Percentiles rank a stretch among this genome's conserved stretches.
Conservation (phyloP, 2,113 vertebrate species). For the Microtus oregoni region DNA sequence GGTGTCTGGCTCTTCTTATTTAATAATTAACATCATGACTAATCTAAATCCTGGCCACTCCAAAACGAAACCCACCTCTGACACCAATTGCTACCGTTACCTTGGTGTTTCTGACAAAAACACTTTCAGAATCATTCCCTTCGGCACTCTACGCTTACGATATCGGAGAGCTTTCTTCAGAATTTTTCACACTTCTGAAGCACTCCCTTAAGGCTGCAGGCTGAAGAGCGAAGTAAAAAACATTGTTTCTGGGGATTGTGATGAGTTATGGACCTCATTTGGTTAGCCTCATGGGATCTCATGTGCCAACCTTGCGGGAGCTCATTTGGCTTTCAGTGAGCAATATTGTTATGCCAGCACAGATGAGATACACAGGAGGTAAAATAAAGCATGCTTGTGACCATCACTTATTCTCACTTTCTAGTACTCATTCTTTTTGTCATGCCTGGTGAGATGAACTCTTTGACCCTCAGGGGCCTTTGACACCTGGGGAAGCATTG, state of each 20-base stretch:
- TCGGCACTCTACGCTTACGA: not conserved
- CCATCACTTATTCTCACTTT: not conserved
- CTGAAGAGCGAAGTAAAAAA: not conserved
- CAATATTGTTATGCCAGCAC: not conserved
- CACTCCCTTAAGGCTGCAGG: conserved; percentile 23
- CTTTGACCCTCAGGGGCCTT: not conserved
- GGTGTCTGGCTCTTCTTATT: conserved; percentile 29
- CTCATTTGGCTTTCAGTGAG: conserved; percentile 49
- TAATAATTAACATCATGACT: conserved; percentile 12
- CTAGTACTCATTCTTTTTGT: not conserved
- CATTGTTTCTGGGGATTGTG: not conserved
- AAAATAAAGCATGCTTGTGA: not conserved
- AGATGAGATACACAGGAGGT: not conserved
- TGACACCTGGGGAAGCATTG: not conserved
- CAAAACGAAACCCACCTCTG: conserved; percentile 10
- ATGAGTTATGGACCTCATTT: conserved; percentile 59
- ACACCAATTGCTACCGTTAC: conserved; percentile 8
- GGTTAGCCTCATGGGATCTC: not conserved
- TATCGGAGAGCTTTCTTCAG: conserved; percentile 41
- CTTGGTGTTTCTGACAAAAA: conserved; percentile 61
- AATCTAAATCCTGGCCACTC: conserved; percentile 30
- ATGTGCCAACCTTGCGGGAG: not conserved
- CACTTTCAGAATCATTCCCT: conserved; percentile 47
- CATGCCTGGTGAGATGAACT: not conserved
- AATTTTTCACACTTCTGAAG: conserved; percentile 60